Conservation (phyloP, 2,797 vertebrate species). For the Platyrinchus mystaceus region DNA sequence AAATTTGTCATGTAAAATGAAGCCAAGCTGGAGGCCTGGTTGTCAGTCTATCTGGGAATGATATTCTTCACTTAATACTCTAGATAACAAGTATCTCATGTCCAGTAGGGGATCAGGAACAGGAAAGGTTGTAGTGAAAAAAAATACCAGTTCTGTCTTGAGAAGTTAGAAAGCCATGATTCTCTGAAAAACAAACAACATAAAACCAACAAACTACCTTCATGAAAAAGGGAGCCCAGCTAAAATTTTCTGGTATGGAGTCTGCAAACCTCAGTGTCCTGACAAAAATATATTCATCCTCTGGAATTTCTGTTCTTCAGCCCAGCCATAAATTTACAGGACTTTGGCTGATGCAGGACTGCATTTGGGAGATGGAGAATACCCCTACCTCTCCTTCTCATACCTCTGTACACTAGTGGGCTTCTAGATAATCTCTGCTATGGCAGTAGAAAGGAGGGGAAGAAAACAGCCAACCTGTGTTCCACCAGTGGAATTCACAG, state of each 20-base stretch:
- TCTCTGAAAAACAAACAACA: background rate
- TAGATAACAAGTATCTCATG: background rate
- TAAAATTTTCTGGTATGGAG: background rate
- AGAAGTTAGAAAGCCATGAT: background rate
- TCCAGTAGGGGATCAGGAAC: background rate
- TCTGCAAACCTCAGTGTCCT: background rate
- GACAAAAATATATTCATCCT: background rate
- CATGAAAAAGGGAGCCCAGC: background rate
- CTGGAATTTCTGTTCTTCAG: background rate
- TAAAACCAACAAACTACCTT: background rate
- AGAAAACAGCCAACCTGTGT: background rate
- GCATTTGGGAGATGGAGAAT: background rate
- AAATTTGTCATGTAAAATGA: background rate
- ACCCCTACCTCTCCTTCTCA: background rate
- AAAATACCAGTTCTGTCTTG: background rate
- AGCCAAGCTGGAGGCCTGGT: background rate
- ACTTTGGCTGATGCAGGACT: background rate
- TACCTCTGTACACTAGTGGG: background rate
- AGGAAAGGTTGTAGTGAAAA: background rate
- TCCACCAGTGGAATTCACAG: background rate
- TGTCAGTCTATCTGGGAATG: background rate
- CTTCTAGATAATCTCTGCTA: background rate
- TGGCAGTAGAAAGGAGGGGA: background rate
- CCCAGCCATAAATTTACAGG: background rate
- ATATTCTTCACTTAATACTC: background rate